Evolutionary conservation across 2,888 invertebrate genomes (phyloP).

Genomic region (Orthosia gothica): DNA sequence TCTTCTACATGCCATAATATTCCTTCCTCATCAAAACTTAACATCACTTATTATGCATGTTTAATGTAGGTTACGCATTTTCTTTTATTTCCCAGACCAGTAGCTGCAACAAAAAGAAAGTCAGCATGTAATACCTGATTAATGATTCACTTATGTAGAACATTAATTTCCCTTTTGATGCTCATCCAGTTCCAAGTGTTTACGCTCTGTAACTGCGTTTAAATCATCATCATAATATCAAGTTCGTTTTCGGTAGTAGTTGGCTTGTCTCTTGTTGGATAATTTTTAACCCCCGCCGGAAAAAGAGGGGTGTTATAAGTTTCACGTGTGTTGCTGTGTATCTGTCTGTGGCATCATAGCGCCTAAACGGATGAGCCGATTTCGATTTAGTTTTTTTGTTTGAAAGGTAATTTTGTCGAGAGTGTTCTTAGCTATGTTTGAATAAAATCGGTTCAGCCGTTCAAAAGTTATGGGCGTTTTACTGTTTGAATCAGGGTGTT

Average conservation of each 20-base stretch:
- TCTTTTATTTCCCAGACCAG: slow-evolving; percentile 27
- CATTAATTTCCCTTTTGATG: slow-evolving; percentile 67
- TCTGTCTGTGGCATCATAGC: too few relatives aligned
- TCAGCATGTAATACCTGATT: slow-evolving; percentile 62
- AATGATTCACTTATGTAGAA: slow-evolving; percentile 66
- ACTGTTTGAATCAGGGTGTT: too few relatives aligned
- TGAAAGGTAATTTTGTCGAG: too few relatives aligned
- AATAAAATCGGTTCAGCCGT: too few relatives aligned
- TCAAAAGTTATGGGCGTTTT: too few relatives aligned
- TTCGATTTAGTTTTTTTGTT: too few relatives aligned
- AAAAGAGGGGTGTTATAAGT: too few relatives aligned
- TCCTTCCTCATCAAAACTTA: background rate
- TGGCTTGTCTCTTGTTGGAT: too few relatives aligned
- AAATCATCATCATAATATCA: slow-evolving; percentile 16
- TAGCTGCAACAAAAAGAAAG: slow-evolving; percentile 62
- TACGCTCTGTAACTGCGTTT: slow-evolving; percentile 42
- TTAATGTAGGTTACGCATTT: slow-evolving; percentile 21
- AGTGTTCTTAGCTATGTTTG: too few relatives aligned
- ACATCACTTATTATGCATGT: background rate
- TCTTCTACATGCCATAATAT: background rate
- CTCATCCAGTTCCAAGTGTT: slow-evolving; percentile 50
- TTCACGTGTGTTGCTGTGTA: too few relatives aligned
- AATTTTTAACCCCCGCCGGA: too few relatives aligned
- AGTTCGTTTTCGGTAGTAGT: background rate
- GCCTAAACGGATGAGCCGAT: too few relatives aligned